A percentile compares a stretch with the other conserved stretches of the same genome.
phyloP scores from a whole-genome alignment of 1,140 invertebrate species.

The Drosophila saltans region DNA sequence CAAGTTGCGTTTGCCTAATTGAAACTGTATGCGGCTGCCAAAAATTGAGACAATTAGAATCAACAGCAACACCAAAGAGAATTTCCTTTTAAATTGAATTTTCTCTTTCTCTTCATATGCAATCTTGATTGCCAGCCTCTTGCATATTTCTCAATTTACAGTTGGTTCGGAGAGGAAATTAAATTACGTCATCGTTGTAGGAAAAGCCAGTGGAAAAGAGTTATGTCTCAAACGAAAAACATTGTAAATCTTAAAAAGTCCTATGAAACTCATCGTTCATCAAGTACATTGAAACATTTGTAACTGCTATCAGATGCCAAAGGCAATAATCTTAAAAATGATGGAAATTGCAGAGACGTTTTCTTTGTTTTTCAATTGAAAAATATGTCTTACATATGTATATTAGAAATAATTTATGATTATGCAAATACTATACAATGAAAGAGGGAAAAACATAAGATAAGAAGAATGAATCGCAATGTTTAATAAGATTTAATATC shows the following conservation, averaged over 20 bases:
- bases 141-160: constrained; percentile 74
- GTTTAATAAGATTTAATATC: too few species aligned
- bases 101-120: constrained; percentile 19
- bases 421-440: not conserved
- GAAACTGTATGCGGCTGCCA: constrained; percentile 70
- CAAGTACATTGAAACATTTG: not conserved
- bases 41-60: constrained; percentile 71
- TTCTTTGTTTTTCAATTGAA: not conserved
- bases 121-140: constrained; percentile 60
- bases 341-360: not conserved
- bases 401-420: not conserved
- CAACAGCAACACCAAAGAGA: constrained; percentile 20
- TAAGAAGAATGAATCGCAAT: too few species aligned
- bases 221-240: constrained; percentile 1
- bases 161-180: constrained; percentile 43
- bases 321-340: not conserved
- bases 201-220: constrained; percentile 2
- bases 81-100: constrained; percentile 10
- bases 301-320: not conserved
- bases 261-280: not conserved
- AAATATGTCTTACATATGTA: not conserved
- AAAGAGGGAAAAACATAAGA: not conserved
- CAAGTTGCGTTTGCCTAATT: constrained; percentile 63
- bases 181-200: constrained; percentile 2
- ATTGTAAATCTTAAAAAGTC: constrained; percentile 1